Percentiles rank a stretch among this genome's conserved stretches.
phyloP scores from a whole-genome alignment of 2,113 vertebrate genomes.

The Anas platyrhynchos region DNA sequence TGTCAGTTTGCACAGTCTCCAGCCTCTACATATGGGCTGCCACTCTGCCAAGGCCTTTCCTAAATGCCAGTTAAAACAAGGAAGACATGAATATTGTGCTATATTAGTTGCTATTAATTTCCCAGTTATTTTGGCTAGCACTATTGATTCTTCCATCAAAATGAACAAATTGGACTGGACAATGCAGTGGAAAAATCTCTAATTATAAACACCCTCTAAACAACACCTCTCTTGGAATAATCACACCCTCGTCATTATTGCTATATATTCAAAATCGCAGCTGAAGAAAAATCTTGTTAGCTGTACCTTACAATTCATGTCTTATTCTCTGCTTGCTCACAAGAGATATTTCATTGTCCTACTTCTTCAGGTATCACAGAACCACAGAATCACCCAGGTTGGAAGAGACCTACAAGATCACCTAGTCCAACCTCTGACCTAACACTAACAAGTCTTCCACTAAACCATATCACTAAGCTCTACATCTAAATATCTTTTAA shows the following conservation, averaged over 20 bases:
- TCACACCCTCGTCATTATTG: neutral
- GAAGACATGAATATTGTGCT: constrained; percentile 42
- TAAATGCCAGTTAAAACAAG: constrained; percentile 11
- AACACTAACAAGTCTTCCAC: no score
- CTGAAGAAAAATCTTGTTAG: neutral
- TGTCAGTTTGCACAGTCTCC: constrained; percentile 13
- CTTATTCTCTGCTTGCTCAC: neutral
- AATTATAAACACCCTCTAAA: constrained; percentile 39
- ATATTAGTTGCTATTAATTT: constrained; percentile 48
- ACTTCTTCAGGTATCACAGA: no score
- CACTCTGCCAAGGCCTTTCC: neutral
- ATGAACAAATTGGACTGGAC: constrained; percentile 54
- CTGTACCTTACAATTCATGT: neutral
- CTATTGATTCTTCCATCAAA: constrained; percentile 57
- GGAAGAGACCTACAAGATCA: no score
- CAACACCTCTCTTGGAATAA: constrained; percentile 1
- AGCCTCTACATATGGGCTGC: neutral
- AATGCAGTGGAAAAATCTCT: constrained; percentile 40
- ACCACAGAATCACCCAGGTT: no score
- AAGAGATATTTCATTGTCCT: no score
- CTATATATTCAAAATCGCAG: neutral
- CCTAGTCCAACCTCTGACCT: no score
- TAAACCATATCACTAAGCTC: no score
- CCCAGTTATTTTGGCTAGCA: constrained; percentile 43
- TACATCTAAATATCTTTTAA: no score